These are phyloP conservation scores for Salarias fasciatus DNA, from an alignment of 2,797 vertebrate species.

Conservation along the genomic window DNA sequence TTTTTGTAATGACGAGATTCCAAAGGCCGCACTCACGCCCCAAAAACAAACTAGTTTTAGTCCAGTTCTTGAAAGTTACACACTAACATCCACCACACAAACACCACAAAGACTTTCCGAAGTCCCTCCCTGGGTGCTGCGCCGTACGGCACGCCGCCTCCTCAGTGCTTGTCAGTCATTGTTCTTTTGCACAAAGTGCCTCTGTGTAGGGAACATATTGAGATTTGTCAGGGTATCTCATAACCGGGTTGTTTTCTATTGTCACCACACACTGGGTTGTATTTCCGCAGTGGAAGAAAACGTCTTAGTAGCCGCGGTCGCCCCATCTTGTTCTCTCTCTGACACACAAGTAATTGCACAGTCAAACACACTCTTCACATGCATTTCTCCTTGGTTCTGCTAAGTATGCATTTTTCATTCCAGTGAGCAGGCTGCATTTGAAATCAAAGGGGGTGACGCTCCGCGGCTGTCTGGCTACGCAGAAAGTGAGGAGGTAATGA, in stretches of 20 bases:
- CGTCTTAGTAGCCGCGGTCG: slow-evolving; percentile 20
- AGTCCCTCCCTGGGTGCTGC: slow-evolving; percentile 12
- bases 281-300: slow-evolving; percentile 38
- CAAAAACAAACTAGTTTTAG: not conserved
- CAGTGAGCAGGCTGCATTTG: slow-evolving; percentile 70
- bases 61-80: not conserved
- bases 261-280: slow-evolving; percentile 36
- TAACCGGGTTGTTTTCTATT: slow-evolving; percentile 41
- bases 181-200: slow-evolving; percentile 49
- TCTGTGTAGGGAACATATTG: slow-evolving; percentile 34
- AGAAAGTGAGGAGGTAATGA: slow-evolving; percentile 71
- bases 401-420: slow-evolving; percentile 81
- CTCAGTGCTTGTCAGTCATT: slow-evolving; percentile 44
- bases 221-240: slow-evolving; percentile 54
- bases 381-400: slow-evolving; percentile 70
- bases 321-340: slow-evolving; percentile 24
- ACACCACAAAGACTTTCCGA: slow-evolving; percentile 4
- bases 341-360: slow-evolving; percentile 34
- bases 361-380: slow-evolving; percentile 27
- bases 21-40: slow-evolving; percentile 4
- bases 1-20: not conserved
- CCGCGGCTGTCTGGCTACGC: slow-evolving; percentile 68
- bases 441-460: slow-evolving; percentile 73
- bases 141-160: slow-evolving; percentile 26
- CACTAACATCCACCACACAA: not conserved